Conservation (phyloP, 2,113 vertebrate genomes). For the Tragulus kanchil region DNA sequence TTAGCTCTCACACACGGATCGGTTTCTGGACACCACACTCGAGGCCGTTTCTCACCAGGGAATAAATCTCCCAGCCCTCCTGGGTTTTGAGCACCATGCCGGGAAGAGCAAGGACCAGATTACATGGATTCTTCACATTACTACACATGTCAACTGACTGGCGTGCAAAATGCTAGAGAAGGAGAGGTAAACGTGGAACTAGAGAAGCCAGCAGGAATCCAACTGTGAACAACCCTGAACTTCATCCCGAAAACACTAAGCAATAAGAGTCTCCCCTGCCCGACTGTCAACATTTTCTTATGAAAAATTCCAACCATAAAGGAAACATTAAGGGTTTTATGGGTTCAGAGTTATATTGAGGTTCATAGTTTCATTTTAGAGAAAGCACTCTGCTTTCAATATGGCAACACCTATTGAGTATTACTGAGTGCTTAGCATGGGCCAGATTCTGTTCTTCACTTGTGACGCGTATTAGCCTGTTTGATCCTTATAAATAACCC, state of each 20-base stretch:
- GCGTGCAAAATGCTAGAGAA: background rate
- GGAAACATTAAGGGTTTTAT: background rate
- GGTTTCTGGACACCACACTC: background rate
- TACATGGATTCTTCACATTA: background rate
- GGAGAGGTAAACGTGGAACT: no score
- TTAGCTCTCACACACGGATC: background rate
- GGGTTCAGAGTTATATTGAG: background rate
- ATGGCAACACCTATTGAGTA: background rate
- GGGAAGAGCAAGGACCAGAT: background rate
- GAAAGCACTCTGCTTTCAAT: background rate
- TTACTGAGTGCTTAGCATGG: background rate
- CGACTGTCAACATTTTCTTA: background rate
- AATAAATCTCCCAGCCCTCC: background rate
- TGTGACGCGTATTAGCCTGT: background rate
- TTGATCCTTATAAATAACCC: background rate
- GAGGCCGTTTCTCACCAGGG: background rate
- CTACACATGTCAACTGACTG: background rate
- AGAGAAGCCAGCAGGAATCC: background rate
- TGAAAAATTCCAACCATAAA: constrained; percentile 7
- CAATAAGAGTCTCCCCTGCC: background rate
- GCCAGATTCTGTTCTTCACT: background rate
- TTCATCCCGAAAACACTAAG: background rate
- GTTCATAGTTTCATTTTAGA: background rate
- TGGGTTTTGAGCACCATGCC: background rate
- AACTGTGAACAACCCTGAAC: background rate